These are phyloP conservation scores for Patella caerulea DNA, from an alignment of 2,888 invertebrate genomes.

Conservation along the genomic window DNA sequence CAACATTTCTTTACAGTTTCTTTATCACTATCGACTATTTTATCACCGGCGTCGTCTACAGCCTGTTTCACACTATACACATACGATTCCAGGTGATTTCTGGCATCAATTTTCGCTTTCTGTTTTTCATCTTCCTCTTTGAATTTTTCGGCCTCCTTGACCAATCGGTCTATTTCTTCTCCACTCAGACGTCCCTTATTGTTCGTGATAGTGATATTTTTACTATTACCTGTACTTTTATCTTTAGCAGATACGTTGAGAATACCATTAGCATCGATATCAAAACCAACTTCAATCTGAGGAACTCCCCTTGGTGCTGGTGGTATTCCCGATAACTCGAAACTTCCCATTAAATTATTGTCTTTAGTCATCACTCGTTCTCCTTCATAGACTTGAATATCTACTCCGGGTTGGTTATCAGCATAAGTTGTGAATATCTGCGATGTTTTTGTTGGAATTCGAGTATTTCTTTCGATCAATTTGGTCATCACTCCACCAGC, in stretches of 20 bases:
- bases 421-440: slow-evolving; percentile 87
- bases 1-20: slow-evolving; percentile 74
- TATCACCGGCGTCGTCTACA: slow-evolving; percentile 76
- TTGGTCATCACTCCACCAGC: slow-evolving; percentile 69
- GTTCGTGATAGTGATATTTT: slow-evolving; percentile 88
- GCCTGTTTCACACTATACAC: slow-evolving; percentile 73
- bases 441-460: slow-evolving; percentile 70
- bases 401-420: slow-evolving; percentile 82
- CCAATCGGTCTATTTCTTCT: slow-evolving; percentile 86
- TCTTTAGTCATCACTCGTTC: slow-evolving; percentile 96
- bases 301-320: slow-evolving; percentile 65
- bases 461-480: slow-evolving; percentile 62
- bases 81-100: slow-evolving; percentile 61
- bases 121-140: slow-evolving; percentile 66
- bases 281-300: slow-evolving; percentile 78
- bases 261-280: slow-evolving; percentile 91
- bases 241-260: slow-evolving; percentile 75
- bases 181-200: slow-evolving; percentile 88
- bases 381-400: slow-evolving; percentile 84
- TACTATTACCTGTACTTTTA: slow-evolving; percentile 83
- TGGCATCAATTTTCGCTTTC: slow-evolving; percentile 53
- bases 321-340: slow-evolving; percentile 62
- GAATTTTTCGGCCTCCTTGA: slow-evolving; percentile 64
- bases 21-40: slow-evolving; percentile 80
- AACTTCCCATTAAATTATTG: slow-evolving; percentile 78